Evolutionary conservation across 2,113 vertebrate species (phyloP).

Genomic region (Cheirogaleus medius): DNA sequence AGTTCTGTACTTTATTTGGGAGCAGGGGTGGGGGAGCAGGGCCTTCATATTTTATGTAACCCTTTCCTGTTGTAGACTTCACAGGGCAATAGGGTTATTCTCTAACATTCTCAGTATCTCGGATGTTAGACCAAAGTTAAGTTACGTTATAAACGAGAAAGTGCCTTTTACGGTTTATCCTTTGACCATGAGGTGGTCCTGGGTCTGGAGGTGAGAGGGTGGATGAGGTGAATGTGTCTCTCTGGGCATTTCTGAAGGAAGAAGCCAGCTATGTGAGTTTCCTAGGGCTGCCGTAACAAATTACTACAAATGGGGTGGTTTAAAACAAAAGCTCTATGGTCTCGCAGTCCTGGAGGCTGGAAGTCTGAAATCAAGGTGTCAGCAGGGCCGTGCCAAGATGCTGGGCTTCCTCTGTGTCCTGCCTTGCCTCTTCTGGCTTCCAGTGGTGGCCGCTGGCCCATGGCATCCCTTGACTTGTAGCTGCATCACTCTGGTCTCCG

Average conservation of each 20-base stretch:
- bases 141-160: neutral
- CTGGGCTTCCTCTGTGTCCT: neutral
- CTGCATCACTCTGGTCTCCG: neutral
- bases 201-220: neutral
- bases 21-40: too few relatives aligned
- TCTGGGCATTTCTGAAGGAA: neutral
- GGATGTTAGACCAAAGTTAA: neutral
- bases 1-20: neutral
- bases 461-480: neutral
- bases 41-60: neutral
- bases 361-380: neutral
- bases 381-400: fast-evolving
- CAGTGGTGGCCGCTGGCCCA: neutral
- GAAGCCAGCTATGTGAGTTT: neutral
- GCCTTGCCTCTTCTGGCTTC: neutral
- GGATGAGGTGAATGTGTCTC: neutral
- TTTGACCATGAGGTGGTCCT: neutral
- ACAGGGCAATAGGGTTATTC: neutral
- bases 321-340: neutral
- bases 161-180: neutral
- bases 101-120: neutral
- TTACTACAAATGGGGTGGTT: neutral
- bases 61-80: neutral
- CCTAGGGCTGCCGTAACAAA: neutral
- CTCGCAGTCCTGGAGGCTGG: neutral